Percentiles rank a stretch among this genome's conserved stretches.
phyloP scores from a whole-genome alignment of 2,888 invertebrate species.

The Omphaloscelis lunosa region DNA sequence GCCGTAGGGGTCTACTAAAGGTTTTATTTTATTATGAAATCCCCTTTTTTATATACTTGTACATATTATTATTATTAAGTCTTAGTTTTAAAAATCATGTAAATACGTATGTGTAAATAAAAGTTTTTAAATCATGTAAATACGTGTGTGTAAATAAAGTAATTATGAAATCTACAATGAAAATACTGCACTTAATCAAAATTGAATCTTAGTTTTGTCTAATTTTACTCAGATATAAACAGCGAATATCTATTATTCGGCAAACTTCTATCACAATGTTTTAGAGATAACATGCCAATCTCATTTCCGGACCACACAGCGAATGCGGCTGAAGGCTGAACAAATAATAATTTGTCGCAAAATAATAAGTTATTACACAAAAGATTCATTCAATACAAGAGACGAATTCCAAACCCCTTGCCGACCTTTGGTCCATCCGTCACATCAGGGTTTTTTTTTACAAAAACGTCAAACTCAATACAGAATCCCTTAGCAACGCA shows the following conservation, averaged over 20 bases:
- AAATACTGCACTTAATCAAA: not conserved
- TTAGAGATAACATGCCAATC: not conserved
- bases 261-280: not conserved
- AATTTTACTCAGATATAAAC: not conserved
- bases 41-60: too few species aligned
- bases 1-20: too few species aligned
- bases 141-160: too few species aligned
- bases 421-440: not conserved
- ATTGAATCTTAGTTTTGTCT: not conserved
- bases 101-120: too few species aligned
- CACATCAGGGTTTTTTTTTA: constrained; percentile 21
- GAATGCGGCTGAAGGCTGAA: not conserved
- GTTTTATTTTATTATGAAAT: not conserved
- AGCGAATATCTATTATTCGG: not conserved
- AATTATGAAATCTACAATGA: too few species aligned
- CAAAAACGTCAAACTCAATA: constrained; percentile 29
- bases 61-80: too few species aligned
- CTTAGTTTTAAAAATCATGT: too few species aligned
- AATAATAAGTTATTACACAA: not conserved
- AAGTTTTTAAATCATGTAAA: too few species aligned
- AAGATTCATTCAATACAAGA: not conserved
- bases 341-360: constrained; percentile 12
- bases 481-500: constrained; percentile 26
- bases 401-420: not conserved
- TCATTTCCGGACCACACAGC: constrained; percentile 17